Percentiles rank a stretch among this genome's conserved stretches.
phyloP scores from a whole-genome alignment of 2,113 vertebrate species.

The Leiothrix lutea region DNA sequence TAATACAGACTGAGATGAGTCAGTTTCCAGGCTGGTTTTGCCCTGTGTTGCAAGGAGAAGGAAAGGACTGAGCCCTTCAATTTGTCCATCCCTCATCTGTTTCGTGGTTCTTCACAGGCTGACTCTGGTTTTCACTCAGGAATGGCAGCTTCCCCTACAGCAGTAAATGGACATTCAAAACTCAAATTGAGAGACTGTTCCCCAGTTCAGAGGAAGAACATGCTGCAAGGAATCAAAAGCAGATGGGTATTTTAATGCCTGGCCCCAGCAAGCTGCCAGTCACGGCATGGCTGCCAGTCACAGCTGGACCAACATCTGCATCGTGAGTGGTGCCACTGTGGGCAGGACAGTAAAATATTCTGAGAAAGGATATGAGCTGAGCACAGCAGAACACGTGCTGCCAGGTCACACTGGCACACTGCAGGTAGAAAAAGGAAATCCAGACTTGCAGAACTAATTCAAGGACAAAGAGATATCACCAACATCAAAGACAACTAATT shows the following conservation, averaged over 20 bases:
- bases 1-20: background rate
- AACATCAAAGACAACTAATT: background rate
- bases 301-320: background rate
- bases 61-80: background rate
- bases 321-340: background rate
- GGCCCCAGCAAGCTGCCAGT: background rate
- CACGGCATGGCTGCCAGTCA: background rate
- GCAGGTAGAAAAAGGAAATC: background rate
- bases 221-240: constrained; percentile 4
- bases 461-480: background rate
- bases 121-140: background rate
- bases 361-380: background rate
- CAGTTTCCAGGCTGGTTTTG: background rate
- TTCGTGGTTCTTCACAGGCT: background rate
- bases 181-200: background rate
- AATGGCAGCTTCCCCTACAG: background rate
- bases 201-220: background rate
- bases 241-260: background rate
- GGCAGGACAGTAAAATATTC: background rate
- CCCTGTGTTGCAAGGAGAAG: background rate
- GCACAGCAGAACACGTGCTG: background rate
- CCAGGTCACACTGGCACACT: background rate
- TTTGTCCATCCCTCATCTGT: background rate
- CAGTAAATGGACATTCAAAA: background rate
- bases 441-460: background rate